A percentile compares a stretch with the other conserved stretches of the same genome.
These are phyloP conservation scores for Drosophila tripunctata DNA, from an alignment of 2,888 invertebrate species.

Conservation along the genomic window DNA sequence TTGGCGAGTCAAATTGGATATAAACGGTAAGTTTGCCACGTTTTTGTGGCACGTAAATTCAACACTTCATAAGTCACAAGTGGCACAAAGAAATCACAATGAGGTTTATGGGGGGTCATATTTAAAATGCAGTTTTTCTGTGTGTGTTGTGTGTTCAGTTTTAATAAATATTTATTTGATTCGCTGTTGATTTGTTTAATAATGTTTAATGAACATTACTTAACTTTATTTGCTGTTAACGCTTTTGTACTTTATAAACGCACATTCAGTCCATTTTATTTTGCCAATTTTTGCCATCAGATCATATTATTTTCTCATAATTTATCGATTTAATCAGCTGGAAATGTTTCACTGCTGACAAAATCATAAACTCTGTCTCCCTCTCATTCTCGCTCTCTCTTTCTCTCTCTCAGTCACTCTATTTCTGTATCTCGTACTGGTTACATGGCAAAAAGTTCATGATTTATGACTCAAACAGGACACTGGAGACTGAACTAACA, in stretches of 20 bases:
- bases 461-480: conserved; percentile 55
- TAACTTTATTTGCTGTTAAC: conserved; percentile 50
- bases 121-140: conserved; percentile 42
- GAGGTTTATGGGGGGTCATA: conserved; percentile 47
- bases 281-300: conserved; percentile 55
- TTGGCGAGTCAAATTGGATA: conserved; percentile 61
- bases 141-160: conserved; percentile 2
- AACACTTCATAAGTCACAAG: conserved; percentile 56
- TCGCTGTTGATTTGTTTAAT: conserved; percentile 52
- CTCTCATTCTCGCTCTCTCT: neutral
- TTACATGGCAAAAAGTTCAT: conserved; percentile 65
- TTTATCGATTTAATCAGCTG: conserved; percentile 77
- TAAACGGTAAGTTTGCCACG: conserved; percentile 50
- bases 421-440: conserved; percentile 44
- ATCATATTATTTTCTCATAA: conserved; percentile 69
- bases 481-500: conserved; percentile 17
- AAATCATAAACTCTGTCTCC: conserved; percentile 69
- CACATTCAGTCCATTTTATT: conserved; percentile 39
- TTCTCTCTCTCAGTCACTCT: conserved; percentile 18
- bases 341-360: conserved; percentile 77
- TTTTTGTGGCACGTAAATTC: conserved; percentile 46
- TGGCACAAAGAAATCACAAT: conserved; percentile 41
- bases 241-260: conserved; percentile 41
- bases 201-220: conserved; percentile 60
- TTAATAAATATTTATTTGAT: conserved; percentile 50